Base-by-base conservation (phyloP, 2,888 invertebrate species). In the Kuschelorhynchus macadamiae region DNA sequence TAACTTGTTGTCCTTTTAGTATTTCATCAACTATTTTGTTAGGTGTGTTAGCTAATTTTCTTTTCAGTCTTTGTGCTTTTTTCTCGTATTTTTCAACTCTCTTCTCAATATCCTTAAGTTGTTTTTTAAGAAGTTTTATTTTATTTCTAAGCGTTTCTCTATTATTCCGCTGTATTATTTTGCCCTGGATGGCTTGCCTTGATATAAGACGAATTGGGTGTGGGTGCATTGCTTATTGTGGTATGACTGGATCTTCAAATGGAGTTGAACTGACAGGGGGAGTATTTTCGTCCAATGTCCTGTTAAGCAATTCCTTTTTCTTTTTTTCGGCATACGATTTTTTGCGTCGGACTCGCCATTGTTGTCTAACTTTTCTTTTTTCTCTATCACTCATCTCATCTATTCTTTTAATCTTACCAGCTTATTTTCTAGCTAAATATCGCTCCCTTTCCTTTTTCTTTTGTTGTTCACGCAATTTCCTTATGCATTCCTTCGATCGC, bases 1-100 rank as follows among this genome's bases (percentile, higher is more conserved):
- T 61, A 32, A 61, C 61, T 36, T 52, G 32, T 32, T 52, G 39
- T 11, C 52, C 52, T 25, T 52, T 62, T 16, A 50, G 33, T 20
- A 53, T 62, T 21, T 9, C 5, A 20, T 39, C 25, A 12, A 62
- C 61, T 11, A 16, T 62, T 25, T 62, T 62, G 16, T 52, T 52
- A 30, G 61, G 52, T n/a, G 50, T 52, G 12, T 42, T 44, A 25
- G 53, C 16, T 25, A 17, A n/a, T 21, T 25, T 52, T 25, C 52
- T 52, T 18, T 52, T 52, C 18, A 30, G 17, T 41, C 61, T 32
- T 11, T 2, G 14, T n/a, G 41, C 12, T 25, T 50, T 52, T 17
- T 52, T 42, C 41, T 52, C 52, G 17, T 52, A 62, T 39, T 62
- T 62, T 39, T 53, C 7, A 42, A 25, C 17, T 52, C 14, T 62